phyloP scores from a whole-genome alignment of 2,797 vertebrate species.

The Pachyuromys duprasi region DNA sequence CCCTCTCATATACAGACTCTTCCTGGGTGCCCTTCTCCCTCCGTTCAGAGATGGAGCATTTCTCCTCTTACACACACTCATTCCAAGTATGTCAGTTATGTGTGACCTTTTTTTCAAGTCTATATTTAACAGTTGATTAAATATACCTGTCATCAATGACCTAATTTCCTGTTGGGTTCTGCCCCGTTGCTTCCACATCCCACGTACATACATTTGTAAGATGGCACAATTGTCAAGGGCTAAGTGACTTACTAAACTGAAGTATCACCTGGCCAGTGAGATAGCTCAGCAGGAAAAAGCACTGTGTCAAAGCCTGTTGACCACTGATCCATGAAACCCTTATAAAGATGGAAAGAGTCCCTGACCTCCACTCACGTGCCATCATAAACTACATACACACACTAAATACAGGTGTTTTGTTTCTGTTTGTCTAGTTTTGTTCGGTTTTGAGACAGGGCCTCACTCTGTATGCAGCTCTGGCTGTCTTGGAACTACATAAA shows the following conservation, averaged over 20 bases:
- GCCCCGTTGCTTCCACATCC: background rate
- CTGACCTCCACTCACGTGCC: background rate
- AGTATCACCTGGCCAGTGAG: background rate
- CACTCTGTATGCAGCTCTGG: background rate
- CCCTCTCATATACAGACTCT: slow-evolving; percentile 1
- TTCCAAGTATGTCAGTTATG: background rate
- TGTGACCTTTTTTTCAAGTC: background rate
- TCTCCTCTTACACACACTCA: background rate
- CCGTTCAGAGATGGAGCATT: slow-evolving; percentile 8
- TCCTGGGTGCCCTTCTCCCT: background rate
- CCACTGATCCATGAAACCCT: background rate
- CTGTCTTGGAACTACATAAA: background rate
- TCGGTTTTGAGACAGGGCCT: background rate
- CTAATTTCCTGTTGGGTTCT: slow-evolving; percentile 32
- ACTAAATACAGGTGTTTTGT: background rate
- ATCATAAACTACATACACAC: background rate
- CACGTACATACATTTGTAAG: background rate
- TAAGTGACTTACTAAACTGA: slow-evolving; percentile 8
- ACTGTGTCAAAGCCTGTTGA: background rate
- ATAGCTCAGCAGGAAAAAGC: background rate
- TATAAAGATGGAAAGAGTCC: background rate
- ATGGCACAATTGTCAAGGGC: slow-evolving; percentile 7
- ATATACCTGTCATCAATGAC: background rate
- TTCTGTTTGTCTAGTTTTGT: background rate
- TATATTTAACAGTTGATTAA: slow-evolving; percentile 47